Conservation (phyloP, 2,888 invertebrate species). For the Chymomyza procnemis region DNA sequence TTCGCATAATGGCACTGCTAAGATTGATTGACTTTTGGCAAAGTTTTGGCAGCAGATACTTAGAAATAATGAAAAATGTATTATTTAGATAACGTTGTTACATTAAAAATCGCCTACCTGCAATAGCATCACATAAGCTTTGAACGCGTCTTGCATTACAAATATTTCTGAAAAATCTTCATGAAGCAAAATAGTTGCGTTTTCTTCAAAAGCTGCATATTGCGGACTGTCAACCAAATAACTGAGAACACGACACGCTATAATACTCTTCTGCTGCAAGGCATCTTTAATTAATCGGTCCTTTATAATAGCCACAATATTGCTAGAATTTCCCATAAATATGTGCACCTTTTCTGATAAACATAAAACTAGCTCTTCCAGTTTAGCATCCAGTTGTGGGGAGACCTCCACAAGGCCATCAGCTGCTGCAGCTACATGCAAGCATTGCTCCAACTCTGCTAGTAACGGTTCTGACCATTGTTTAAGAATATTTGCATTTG, state of each 20-base stretch:
- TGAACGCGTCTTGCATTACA: conserved; percentile 49
- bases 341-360: conserved; percentile 62
- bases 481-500: conserved; percentile 70
- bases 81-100: not conserved
- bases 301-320: conserved; percentile 60
- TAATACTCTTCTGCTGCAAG: conserved; percentile 48
- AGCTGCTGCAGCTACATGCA: conserved; percentile 61
- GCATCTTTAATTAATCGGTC: conserved; percentile 62
- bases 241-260: conserved; percentile 60
- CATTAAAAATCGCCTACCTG: conserved; percentile 53
- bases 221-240: conserved; percentile 56
- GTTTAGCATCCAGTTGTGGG: conserved; percentile 25
- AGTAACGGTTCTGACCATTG: conserved; percentile 72
- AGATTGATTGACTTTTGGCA: conserved; percentile 56
- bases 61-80: conserved; percentile 1
- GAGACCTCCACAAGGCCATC: conserved; percentile 58
- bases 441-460: conserved; percentile 56
- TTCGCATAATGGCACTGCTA: conserved; percentile 62
- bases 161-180: conserved; percentile 69
- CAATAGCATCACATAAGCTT: conserved; percentile 65
- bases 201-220: conserved; percentile 73
- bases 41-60: conserved; percentile 70
- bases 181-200: conserved; percentile 64
- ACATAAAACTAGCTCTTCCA: conserved; percentile 55
- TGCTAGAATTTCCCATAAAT: conserved; percentile 62